Evolutionary conservation across 2,113 vertebrate genomes (phyloP).

Genomic region (Hipposideros armiger): DNA sequence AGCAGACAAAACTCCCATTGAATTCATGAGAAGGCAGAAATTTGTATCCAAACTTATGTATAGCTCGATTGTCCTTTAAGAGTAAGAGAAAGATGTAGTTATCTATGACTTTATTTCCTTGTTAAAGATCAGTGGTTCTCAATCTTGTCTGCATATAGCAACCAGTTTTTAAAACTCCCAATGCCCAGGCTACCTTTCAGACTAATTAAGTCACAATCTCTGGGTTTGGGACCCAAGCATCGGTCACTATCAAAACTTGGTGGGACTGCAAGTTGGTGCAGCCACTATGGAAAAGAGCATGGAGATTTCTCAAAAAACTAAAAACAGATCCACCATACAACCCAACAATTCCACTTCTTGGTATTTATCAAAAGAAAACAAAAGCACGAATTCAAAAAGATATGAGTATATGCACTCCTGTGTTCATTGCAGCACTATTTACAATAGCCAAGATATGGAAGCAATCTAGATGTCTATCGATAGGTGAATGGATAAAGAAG

Average conservation of each 20-base stretch:
- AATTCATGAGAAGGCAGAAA: conserved; percentile 19
- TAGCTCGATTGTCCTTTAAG: conserved; percentile 46
- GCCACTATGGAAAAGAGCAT: background rate
- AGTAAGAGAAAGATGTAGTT: background rate
- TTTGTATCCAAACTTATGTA: background rate
- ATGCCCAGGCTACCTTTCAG: background rate
- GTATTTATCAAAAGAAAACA: background rate
- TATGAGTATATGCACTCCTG: background rate
- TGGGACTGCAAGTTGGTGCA: background rate
- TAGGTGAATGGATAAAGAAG: background rate
- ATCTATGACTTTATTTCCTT: conserved; percentile 37
- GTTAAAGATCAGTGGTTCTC: conserved; percentile 14
- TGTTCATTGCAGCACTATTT: background rate
- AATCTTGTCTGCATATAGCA: background rate
- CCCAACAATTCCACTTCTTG: background rate
- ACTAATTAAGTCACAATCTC: background rate
- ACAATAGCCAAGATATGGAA: background rate
- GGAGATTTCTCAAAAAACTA: background rate
- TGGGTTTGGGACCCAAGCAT: background rate
- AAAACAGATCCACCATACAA: background rate
- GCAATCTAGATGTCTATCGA: background rate
- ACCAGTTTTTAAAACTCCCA: background rate
- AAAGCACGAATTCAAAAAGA: background rate
- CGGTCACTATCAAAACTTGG: background rate
- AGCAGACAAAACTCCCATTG: conserved; percentile 30